A percentile compares a stretch with the other conserved stretches of the same genome.
These are phyloP conservation scores for Microhierax caerulescens DNA, from an alignment of 2,797 vertebrate genomes.

Conservation along the genomic window DNA sequence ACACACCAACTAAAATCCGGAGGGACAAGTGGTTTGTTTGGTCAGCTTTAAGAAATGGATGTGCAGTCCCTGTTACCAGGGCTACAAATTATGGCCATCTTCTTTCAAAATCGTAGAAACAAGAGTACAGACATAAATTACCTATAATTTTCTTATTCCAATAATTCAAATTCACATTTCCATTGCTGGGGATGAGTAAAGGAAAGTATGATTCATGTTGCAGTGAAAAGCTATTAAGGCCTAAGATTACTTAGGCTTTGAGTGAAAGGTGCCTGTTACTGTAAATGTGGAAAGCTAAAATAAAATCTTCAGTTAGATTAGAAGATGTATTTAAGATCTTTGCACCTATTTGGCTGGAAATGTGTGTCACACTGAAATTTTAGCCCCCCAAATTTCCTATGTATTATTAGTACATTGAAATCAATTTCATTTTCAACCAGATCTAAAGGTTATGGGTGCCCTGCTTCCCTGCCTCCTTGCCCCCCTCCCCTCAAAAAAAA, in stretches of 20 bases:
- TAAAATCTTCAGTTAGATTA: background rate
- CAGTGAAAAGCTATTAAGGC: constrained; percentile 22
- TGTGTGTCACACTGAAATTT: background rate
- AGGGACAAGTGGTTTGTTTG: constrained; percentile 5
- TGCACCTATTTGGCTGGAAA: background rate
- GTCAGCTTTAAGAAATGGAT: constrained; percentile 22
- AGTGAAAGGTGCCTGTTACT: constrained; percentile 50
- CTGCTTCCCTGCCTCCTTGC: too few species aligned
- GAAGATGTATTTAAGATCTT: background rate
- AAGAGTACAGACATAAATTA: constrained; percentile 66
- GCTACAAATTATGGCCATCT: constrained; percentile 64
- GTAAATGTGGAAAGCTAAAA: constrained; percentile 35
- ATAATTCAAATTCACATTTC: constrained; percentile 63
- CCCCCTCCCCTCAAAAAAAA: rapidly evolving
- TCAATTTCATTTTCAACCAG: background rate
- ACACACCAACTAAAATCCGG: constrained; percentile 9
- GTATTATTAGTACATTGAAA: background rate
- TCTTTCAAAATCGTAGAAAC: constrained; percentile 58
- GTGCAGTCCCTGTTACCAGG: constrained; percentile 50
- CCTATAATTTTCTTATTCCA: constrained; percentile 71
- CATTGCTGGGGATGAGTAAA: constrained; percentile 32
- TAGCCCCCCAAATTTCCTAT: background rate
- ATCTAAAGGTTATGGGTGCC: background rate
- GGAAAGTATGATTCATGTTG: constrained; percentile 19
- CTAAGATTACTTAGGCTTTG: constrained; percentile 40